These are phyloP conservation scores for Zaprionus davidi DNA, from an alignment of 1,140 invertebrate genomes.

Conservation along the genomic window DNA sequence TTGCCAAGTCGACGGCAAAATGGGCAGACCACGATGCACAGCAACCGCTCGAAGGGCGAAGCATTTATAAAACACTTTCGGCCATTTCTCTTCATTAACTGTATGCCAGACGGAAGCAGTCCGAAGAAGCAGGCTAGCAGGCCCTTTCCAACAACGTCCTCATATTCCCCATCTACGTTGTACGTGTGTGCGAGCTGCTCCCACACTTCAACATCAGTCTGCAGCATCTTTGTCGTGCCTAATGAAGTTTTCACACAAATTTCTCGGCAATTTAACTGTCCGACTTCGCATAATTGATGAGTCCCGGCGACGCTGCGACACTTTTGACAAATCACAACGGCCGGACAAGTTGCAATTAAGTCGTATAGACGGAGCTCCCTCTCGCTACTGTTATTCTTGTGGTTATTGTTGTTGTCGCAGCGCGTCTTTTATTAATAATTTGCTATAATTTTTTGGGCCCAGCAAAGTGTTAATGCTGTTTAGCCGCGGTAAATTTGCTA, in stretches of 20 bases:
- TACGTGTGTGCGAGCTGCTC: not conserved
- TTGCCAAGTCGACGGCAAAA: not conserved
- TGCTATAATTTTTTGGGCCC: slow-evolving; percentile 25
- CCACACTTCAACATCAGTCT: slow-evolving; percentile 1
- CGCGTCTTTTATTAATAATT: slow-evolving; percentile 46
- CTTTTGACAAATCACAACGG: slow-evolving; percentile 66
- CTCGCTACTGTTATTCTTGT: not conserved
- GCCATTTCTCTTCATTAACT: slow-evolving; percentile 78
- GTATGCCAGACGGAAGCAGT: slow-evolving; percentile 25
- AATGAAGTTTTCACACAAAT: slow-evolving; percentile 67
- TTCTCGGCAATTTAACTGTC: slow-evolving; percentile 61
- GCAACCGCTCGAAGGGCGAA: slow-evolving; percentile 37
- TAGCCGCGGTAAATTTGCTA: slow-evolving; percentile 39
- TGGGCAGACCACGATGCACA: not conserved
- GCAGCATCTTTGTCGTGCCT: slow-evolving; percentile 30
- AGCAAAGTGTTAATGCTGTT: slow-evolving; percentile 41
- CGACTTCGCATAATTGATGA: slow-evolving; percentile 65
- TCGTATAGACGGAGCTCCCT: not conserved
- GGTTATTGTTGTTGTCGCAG: slow-evolving; percentile 11
- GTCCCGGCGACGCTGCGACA: slow-evolving; percentile 43
- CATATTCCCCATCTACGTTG: not conserved
- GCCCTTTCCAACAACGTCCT: not conserved
- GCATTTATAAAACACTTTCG: slow-evolving; percentile 76
- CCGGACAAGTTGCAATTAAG: slow-evolving; percentile 51
- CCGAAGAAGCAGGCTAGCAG: slow-evolving; percentile 2